phyloP scores from a whole-genome alignment of 2,797 vertebrate genomes.

The Pristis pectinata region DNA sequence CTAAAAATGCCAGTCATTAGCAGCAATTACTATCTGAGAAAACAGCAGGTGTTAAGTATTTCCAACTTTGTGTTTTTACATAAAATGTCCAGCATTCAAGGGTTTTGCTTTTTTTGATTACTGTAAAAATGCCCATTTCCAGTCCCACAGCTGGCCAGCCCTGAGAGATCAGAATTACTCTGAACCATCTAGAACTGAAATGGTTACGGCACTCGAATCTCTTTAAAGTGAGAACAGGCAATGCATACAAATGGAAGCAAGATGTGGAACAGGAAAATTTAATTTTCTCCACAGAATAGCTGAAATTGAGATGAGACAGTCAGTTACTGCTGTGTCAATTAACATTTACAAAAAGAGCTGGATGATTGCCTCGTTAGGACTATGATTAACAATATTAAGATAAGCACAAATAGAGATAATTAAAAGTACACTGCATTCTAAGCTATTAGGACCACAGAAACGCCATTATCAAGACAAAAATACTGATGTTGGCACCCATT shows the following conservation, averaged over 20 bases:
- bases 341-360: slow-evolving; percentile 18
- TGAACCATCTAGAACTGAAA: background rate
- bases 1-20: no score
- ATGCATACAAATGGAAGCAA: background rate
- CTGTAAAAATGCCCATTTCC: background rate
- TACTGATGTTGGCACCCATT: background rate
- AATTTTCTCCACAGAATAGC: background rate
- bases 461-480: background rate
- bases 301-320: background rate
- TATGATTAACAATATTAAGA: background rate
- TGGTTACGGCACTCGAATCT: background rate
- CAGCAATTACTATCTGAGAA: background rate
- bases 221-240: background rate
- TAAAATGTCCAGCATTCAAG: background rate
- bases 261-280: background rate
- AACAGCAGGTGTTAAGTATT: background rate
- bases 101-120: background rate
- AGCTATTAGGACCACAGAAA: background rate
- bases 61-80: background rate
- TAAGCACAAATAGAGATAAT: slow-evolving; percentile 19
- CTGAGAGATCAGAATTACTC: background rate
- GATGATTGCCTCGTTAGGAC: background rate
- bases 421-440: background rate
- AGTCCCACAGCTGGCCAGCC: background rate
- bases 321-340: slow-evolving; percentile 1